phyloP scores from a whole-genome alignment of 2,113 vertebrate genomes.

The Mus spicilegus region DNA sequence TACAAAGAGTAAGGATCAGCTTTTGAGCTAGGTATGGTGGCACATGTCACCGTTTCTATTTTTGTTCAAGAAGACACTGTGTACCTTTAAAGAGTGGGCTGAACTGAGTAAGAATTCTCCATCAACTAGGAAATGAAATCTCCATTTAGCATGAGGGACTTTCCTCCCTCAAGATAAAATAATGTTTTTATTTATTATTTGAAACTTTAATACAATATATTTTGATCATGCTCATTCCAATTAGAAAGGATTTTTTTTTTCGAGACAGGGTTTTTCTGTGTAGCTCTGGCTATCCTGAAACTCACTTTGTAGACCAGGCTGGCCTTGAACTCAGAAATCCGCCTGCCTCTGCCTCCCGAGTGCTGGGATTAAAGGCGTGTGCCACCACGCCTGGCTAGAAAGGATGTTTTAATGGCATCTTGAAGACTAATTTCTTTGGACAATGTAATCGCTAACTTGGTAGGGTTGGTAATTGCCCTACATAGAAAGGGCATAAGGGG shows the following conservation, averaged over 20 bases:
- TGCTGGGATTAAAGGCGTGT: too few relatives aligned
- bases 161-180: background rate
- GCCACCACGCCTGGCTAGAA: background rate
- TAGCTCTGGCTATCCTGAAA: too few relatives aligned
- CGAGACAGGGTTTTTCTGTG: too few relatives aligned
- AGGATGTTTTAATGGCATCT: background rate
- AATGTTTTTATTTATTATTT: background rate
- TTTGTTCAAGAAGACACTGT: slow-evolving; percentile 17
- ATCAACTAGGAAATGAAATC: background rate
- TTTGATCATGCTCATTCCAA: background rate
- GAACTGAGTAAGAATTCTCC: background rate
- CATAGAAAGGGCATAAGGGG: background rate
- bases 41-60: background rate
- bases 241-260: background rate
- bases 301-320: too few relatives aligned
- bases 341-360: too few relatives aligned
- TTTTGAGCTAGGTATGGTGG: background rate
- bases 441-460: background rate
- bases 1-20: background rate
- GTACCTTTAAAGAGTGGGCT: background rate
- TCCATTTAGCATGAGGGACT: background rate
- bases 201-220: background rate
- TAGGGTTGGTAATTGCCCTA: background rate
- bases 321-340: too few relatives aligned
- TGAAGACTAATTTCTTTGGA: slow-evolving; percentile 41